These are phyloP conservation scores for Catharus bicknelli DNA, from an alignment of 2,113 vertebrate species.

Conservation along the genomic window DNA sequence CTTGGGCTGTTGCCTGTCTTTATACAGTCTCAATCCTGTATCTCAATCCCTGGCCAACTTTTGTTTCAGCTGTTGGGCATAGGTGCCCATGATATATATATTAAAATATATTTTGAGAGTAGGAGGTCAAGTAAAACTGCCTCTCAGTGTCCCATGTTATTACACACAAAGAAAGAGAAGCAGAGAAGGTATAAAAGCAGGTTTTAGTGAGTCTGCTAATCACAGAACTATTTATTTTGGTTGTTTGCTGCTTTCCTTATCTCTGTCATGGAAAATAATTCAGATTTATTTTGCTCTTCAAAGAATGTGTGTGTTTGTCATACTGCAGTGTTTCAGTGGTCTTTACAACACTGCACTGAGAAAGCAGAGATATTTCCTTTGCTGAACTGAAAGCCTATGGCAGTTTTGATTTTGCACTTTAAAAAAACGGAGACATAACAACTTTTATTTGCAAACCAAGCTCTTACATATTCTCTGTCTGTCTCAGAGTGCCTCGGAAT, in stretches of 20 bases:
- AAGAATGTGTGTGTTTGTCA: neutral
- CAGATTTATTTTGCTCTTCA: neutral
- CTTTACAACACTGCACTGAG: neutral
- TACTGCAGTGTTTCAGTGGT: neutral
- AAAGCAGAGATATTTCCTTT: neutral
- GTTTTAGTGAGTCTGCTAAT: neutral
- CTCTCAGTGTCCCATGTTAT: neutral
- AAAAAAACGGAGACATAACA: neutral
- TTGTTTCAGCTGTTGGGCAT: neutral
- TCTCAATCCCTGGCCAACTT: neutral
- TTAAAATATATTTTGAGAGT: neutral
- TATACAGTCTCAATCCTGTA: neutral
- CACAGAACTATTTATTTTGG: neutral
- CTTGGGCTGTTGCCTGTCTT: neutral
- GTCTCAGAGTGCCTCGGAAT: neutral
- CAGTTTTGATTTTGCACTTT: neutral
- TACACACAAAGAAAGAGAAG: neutral
- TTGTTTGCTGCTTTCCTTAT: constrained; percentile 4
- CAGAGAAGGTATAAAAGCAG: neutral
- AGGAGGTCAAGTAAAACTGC: neutral
- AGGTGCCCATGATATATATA: neutral
- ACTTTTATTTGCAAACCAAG: neutral
- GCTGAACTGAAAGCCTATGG: neutral
- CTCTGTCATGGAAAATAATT: neutral
- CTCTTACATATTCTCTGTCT: neutral